Conservation (phyloP, 2,113 vertebrate genomes). For the Taurulus bubalis region DNA sequence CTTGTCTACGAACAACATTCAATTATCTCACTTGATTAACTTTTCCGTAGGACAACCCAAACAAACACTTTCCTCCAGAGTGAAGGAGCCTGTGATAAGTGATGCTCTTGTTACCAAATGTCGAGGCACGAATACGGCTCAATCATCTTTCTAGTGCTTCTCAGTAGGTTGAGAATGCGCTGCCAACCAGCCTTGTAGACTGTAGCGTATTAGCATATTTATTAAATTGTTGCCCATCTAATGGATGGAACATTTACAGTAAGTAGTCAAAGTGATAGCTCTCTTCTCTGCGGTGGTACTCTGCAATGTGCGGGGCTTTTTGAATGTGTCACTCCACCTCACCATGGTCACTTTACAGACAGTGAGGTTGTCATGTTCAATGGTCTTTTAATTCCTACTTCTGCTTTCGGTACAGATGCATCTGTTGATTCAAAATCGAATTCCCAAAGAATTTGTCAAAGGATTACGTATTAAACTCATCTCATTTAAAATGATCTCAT, state of each 20-base stretch:
- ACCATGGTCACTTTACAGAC: constrained; percentile 34
- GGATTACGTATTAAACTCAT: background rate
- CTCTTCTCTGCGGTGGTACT: constrained; percentile 34
- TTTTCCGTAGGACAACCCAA: constrained; percentile 81
- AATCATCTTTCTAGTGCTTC: constrained; percentile 51
- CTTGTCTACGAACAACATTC: constrained; percentile 75
- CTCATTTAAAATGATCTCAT: background rate
- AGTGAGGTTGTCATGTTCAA: constrained; percentile 14
- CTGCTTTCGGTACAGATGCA: constrained; percentile 1
- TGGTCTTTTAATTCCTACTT: constrained; percentile 15
- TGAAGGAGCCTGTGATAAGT: constrained; percentile 66
- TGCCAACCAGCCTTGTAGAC: constrained; percentile 52
- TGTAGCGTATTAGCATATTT: constrained; percentile 78
- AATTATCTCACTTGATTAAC: constrained; percentile 84
- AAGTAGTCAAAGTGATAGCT: constrained; percentile 62
- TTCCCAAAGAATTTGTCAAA: constrained; percentile 16
- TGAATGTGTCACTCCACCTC: constrained; percentile 24
- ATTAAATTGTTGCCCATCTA: constrained; percentile 72
- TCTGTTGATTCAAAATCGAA: constrained; percentile 7
- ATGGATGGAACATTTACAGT: constrained; percentile 77
- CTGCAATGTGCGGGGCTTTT: constrained; percentile 20
- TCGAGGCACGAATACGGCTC: constrained; percentile 55
- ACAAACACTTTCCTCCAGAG: constrained; percentile 70
- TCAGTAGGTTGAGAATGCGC: constrained; percentile 61
- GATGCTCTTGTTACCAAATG: constrained; percentile 55